A percentile compares a stretch with the other conserved stretches of the same genome.
These are phyloP conservation scores for Unio delphinus DNA, from an alignment of 2,888 invertebrate genomes.

Conservation along the genomic window DNA sequence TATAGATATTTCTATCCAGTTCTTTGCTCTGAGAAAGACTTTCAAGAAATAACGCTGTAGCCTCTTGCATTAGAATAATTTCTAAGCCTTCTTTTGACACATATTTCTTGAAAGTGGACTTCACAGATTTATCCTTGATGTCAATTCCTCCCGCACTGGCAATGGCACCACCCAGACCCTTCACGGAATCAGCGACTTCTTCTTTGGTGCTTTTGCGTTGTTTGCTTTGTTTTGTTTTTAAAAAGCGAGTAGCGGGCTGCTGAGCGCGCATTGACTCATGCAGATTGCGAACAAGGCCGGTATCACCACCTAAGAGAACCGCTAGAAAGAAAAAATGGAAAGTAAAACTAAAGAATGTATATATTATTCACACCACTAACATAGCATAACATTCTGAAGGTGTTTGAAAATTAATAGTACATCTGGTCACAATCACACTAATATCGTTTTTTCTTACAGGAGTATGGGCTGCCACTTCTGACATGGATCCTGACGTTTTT, in stretches of 20 bases:
- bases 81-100: slow-evolving; percentile 19
- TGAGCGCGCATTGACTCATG: slow-evolving; percentile 53
- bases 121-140: slow-evolving; percentile 34
- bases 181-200: slow-evolving; percentile 23
- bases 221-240: slow-evolving; percentile 38
- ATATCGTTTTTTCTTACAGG: too few relatives aligned
- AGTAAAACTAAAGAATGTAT: too few relatives aligned
- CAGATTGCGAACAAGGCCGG: slow-evolving; percentile 39
- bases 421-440: too few relatives aligned
- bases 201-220: slow-evolving; percentile 31
- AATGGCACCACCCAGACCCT: slow-evolving; percentile 52
- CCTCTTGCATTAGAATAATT: slow-evolving; percentile 40
- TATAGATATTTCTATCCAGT: slow-evolving; percentile 38
- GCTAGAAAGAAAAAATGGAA: slow-evolving; percentile 21
- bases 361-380: too few relatives aligned
- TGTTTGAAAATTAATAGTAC: too few relatives aligned
- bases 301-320: slow-evolving; percentile 49
- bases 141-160: slow-evolving; percentile 35
- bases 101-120: slow-evolving; percentile 45
- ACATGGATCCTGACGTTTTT: too few relatives aligned
- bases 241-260: slow-evolving; percentile 25
- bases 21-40: slow-evolving; percentile 39
- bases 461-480: too few relatives aligned
- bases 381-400: too few relatives aligned
- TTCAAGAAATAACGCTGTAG: slow-evolving; percentile 41